A percentile compares a stretch with the other conserved stretches of the same genome.
These are phyloP conservation scores for Incurvaria masculella DNA, from an alignment of 2,888 invertebrate species.

Conservation along the genomic window DNA sequence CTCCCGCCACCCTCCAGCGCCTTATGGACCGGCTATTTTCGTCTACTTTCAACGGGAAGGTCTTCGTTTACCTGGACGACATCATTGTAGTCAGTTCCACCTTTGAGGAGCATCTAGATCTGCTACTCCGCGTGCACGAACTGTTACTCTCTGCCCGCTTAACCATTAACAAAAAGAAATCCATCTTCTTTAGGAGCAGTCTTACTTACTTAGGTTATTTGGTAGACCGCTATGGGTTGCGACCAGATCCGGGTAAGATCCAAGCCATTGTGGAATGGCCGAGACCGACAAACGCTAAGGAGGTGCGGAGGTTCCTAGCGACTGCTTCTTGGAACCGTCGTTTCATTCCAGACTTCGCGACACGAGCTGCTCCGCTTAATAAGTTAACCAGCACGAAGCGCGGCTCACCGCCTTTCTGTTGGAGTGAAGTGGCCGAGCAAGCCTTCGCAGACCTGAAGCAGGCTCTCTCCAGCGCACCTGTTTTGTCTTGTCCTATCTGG, in stretches of 20 bases:
- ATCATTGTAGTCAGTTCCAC: conserved; percentile 12
- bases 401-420: neutral
- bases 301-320: neutral
- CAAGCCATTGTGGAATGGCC: conserved; percentile 16
- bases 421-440: neutral
- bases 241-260: conserved; percentile 17
- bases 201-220: conserved; percentile 9
- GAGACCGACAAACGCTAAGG: conserved; percentile 10
- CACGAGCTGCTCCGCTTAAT: neutral
- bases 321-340: neutral
- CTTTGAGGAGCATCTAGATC: conserved; percentile 14
- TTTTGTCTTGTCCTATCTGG: neutral
- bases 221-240: conserved; percentile 16
- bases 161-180: conserved; percentile 15
- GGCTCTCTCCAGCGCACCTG: neutral
- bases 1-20: conserved; percentile 19
- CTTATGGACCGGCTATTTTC: conserved; percentile 15
- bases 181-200: conserved; percentile 3
- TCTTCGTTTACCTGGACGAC: conserved; percentile 18
- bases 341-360: neutral
- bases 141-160: conserved; percentile 11
- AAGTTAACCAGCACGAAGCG: neutral
- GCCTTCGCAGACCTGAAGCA: neutral
- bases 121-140: neutral
- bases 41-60: conserved; percentile 14